phyloP scores from a whole-genome alignment of 2,888 invertebrate genomes.

The Torymus tubicola region DNA sequence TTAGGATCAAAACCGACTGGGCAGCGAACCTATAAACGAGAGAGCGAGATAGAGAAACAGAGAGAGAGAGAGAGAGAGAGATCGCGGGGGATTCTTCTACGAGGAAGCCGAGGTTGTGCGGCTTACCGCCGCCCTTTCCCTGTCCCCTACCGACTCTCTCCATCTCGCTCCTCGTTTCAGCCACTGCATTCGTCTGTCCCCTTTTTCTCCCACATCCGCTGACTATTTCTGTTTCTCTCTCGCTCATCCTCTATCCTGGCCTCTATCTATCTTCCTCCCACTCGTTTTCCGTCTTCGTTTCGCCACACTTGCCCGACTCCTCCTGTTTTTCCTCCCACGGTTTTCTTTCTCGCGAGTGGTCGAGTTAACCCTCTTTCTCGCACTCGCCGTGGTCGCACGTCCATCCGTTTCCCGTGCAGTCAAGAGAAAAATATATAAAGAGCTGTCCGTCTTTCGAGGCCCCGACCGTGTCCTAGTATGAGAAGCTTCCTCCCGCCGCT shows the following conservation, averaged over 20 bases:
- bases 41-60: too few species aligned
- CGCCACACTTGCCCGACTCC: background rate
- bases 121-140: constrained; percentile 54
- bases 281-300: background rate
- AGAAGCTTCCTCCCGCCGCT: constrained; percentile 16
- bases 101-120: constrained; percentile 50
- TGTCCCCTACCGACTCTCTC: constrained; percentile 10
- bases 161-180: background rate
- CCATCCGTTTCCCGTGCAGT: constrained; percentile 21
- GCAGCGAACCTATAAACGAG: background rate
- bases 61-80: constrained; percentile 30
- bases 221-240: constrained; percentile 11
- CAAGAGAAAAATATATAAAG: constrained; percentile 37
- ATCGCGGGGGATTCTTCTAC: constrained; percentile 53
- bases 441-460: constrained; percentile 37
- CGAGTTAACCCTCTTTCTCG: constrained; percentile 15
- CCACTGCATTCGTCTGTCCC: background rate
- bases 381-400: constrained; percentile 10
- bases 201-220: constrained; percentile 18
- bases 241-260: background rate
- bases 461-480: constrained; percentile 29
- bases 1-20: constrained; percentile 24
- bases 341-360: background rate
- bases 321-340: background rate
- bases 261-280: constrained; percentile 3